Evolutionary conservation across 2,113 vertebrate species (phyloP).

Genomic region (Regulus satrapa): DNA sequence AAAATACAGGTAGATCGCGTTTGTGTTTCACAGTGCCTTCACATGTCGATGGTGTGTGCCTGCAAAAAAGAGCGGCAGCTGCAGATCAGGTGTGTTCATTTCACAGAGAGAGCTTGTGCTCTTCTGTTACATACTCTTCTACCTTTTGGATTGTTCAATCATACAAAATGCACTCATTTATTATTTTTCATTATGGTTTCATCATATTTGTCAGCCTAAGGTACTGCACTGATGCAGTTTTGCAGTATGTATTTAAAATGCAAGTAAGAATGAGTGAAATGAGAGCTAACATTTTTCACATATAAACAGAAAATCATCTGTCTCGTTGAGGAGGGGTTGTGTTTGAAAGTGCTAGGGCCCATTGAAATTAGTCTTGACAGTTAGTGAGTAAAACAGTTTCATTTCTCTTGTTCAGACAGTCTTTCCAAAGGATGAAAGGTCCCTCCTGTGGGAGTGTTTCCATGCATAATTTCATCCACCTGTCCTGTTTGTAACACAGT

Average conservation of each 20-base stretch:
- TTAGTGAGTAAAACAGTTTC: neutral
- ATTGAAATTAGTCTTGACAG: neutral
- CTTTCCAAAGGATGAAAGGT: neutral
- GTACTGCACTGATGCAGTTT: neutral
- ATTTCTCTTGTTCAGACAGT: neutral
- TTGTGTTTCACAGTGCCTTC: neutral
- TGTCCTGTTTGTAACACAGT: neutral
- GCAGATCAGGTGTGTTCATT: neutral
- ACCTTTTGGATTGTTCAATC: neutral
- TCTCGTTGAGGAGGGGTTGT: neutral
- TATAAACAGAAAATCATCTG: neutral
- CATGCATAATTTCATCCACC: neutral
- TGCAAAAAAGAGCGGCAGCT: neutral
- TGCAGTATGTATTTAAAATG: neutral
- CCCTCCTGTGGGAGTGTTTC: neutral
- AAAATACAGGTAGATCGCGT: neutral
- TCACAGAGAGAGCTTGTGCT: neutral
- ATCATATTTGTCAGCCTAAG: neutral
- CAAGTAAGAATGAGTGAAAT: neutral
- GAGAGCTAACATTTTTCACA: neutral
- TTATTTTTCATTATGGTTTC: neutral
- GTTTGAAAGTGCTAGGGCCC: neutral
- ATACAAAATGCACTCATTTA: neutral
- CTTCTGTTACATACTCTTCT: too few species aligned
- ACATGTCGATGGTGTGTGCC: neutral